Evolutionary conservation across 2,113 vertebrate species (phyloP).

Genomic region (Microtus pennsylvanicus): DNA sequence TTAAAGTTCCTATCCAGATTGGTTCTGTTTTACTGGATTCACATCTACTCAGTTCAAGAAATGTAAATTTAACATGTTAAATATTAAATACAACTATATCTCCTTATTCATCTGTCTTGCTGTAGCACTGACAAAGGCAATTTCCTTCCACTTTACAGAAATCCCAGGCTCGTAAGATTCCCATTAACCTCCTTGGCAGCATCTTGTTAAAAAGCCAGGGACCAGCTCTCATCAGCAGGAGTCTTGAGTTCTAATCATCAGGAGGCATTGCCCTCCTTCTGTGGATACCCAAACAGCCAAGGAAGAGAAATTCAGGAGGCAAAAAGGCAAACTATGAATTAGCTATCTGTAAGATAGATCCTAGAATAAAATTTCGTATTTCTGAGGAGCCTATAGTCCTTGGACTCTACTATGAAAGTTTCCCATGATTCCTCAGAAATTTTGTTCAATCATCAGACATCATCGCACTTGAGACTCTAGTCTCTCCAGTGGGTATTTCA

Average conservation of each 20-base stretch:
- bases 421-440: neutral
- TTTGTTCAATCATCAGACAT: neutral
- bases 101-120: neutral
- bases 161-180: neutral
- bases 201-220: too few relatives aligned
- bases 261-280: neutral
- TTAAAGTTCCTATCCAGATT: neutral
- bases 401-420: neutral
- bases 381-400: neutral
- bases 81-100: neutral
- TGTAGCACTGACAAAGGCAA: neutral
- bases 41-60: neutral
- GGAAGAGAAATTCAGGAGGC: neutral
- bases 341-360: neutral
- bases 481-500: neutral
- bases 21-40: neutral
- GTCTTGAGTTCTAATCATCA: neutral
- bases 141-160: neutral
- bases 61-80: neutral
- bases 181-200: neutral
- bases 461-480: neutral
- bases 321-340: neutral
- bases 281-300: neutral
- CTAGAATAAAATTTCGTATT: neutral
- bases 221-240: neutral